Base-by-base conservation (phyloP, 2,797 vertebrate species). In the Epinephelus coioides region DNA sequence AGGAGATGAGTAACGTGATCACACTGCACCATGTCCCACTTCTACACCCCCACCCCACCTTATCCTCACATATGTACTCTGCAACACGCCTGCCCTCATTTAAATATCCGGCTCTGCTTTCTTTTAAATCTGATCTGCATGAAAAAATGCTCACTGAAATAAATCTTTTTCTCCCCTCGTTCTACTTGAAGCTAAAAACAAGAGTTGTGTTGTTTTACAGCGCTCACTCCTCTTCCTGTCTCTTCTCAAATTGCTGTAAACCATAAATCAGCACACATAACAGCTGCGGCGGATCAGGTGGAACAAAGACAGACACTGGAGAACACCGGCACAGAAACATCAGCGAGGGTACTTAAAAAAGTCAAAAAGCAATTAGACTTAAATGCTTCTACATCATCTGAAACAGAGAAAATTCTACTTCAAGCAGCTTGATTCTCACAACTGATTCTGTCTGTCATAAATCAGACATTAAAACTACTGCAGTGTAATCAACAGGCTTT, bases 231-330 rank as follows among this genome's bases (percentile, higher is more conserved):
- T 63, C 76, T 54, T 83, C 30, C 44, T 65, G 64, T 67, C 73
- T 55, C 61, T n/a, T 82, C 89, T 93, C 80, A 76, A 59, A 77
- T 89, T 81, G 70, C 89, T 79, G 70, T 53, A 65, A 83, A 87
- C 63, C 78, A 89, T 88, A 91, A 90, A 92, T 92, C 89, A 92
- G 56, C 34, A 8, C 4, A 60, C 62, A 69, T 49, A 83, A 83
- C 84, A 90, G 86, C 91, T 90, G 90, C 84, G 44, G 75, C 1
- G 53, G 80, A 84, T 89, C 59, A 56, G 78, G 79, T 88, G 76
- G 51, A 85, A 83, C 80, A 78, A 73, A 76, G 82, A 73, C 74
- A 71, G 82, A 90, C 64, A 87, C 85, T 30, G 69, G 78, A 89
- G 87, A 87, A 69, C 69, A 65, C 3, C 0, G n/a, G 34, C 12